Evolutionary conservation across 1,140 invertebrate species (phyloP).

Genomic region (Vanessa tameamea): DNA sequence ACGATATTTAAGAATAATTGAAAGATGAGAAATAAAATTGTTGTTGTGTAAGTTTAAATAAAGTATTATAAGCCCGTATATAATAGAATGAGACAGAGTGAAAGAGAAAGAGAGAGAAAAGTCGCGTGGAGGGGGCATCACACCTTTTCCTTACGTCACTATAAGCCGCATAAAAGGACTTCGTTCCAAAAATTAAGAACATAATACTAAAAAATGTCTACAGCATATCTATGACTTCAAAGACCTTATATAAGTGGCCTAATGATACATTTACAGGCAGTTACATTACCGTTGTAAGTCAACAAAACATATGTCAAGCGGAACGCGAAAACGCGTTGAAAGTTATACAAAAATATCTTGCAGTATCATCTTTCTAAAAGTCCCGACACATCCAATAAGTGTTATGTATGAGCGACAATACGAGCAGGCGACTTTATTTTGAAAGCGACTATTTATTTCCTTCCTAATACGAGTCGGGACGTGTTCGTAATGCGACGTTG

Average conservation of each 20-base stretch:
- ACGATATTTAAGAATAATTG: no score
- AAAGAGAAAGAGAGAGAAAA: no score
- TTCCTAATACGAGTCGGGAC: slow-evolving; percentile 37
- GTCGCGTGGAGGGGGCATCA: no score
- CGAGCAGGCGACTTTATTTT: slow-evolving; percentile 40
- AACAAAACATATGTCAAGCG: background rate
- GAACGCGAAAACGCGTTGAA: background rate
- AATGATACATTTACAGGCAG: background rate
- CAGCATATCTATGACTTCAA: background rate
- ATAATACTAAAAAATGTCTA: background rate
- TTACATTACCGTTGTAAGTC: slow-evolving; percentile 3
- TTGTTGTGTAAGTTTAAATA: no score
- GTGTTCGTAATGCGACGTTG: slow-evolving; percentile 32
- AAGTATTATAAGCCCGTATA: no score
- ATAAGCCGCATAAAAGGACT: no score
- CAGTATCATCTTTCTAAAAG: slow-evolving; percentile 37
- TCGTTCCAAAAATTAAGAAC: no score
- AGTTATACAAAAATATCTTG: slow-evolving; percentile 23
- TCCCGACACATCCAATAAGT: slow-evolving; percentile 44
- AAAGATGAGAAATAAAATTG: no score
- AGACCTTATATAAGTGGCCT: no score
- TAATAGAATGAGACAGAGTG: no score
- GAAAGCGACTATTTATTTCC: slow-evolving; percentile 44
- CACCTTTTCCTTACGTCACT: no score
- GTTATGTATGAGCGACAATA: slow-evolving; percentile 43